These are phyloP conservation scores for Syngnathus acus DNA, from an alignment of 2,797 vertebrate genomes.

Conservation along the genomic window DNA sequence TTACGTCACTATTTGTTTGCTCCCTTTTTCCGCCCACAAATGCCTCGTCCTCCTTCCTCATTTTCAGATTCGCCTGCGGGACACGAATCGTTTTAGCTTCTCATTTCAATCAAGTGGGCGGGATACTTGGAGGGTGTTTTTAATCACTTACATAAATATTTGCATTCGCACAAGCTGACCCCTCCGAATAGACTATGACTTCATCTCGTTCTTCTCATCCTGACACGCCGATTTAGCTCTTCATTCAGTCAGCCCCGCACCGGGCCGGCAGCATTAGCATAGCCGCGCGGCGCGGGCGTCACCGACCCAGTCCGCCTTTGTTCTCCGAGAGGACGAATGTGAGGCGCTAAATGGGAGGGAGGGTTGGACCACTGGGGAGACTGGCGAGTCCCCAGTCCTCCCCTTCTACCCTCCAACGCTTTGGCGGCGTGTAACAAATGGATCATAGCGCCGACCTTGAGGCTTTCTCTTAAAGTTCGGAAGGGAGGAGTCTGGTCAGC, in stretches of 20 bases:
- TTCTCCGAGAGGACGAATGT: constrained; percentile 53
- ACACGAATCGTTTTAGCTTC: constrained; percentile 67
- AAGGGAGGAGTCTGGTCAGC: constrained; percentile 48
- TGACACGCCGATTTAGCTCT: constrained; percentile 70
- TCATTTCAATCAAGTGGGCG: constrained; percentile 73
- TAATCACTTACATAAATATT: constrained; percentile 79
- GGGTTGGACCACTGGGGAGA: constrained; percentile 47
- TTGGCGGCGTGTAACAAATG: constrained; percentile 65
- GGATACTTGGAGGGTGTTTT: constrained; percentile 66
- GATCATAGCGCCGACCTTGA: constrained; percentile 62
- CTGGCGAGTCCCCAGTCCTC: constrained; percentile 50
- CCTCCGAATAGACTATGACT: constrained; percentile 67
- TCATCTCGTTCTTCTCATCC: constrained; percentile 62
- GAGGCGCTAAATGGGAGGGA: constrained; percentile 32
- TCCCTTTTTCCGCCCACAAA: constrained; percentile 61
- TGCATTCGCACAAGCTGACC: constrained; percentile 70
- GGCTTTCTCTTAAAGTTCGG: constrained; percentile 47
- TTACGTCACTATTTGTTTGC: constrained; percentile 73
- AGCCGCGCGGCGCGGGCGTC: constrained; percentile 41
- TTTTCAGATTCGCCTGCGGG: constrained; percentile 64
- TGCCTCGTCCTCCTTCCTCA: constrained; percentile 66
- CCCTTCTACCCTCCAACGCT: constrained; percentile 51
- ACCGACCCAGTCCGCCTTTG: constrained; percentile 29
- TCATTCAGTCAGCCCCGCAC: constrained; percentile 58
- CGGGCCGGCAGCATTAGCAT: constrained; percentile 61